Conservation (phyloP, 2,113 vertebrate genomes). For the Sclerurus mexicanus region DNA sequence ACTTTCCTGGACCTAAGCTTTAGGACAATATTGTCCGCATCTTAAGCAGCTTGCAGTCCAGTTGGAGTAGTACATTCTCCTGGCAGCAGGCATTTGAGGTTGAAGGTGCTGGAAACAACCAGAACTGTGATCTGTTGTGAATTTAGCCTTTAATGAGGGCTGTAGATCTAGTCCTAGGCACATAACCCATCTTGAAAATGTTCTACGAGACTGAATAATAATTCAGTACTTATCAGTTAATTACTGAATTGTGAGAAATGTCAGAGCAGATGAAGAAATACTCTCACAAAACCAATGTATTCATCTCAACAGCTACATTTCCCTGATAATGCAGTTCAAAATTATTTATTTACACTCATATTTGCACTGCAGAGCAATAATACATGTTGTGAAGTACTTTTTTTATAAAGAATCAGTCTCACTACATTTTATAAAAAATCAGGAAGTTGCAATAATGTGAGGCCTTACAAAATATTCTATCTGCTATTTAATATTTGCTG, state of each 20-base stretch:
- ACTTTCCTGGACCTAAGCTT: background rate
- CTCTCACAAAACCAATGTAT: slow-evolving; percentile 4
- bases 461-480: background rate
- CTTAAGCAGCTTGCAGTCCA: background rate
- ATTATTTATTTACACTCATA: slow-evolving; percentile 47
- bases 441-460: slow-evolving; percentile 1
- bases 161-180: background rate
- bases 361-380: slow-evolving; percentile 12
- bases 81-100: background rate
- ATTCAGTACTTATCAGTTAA: slow-evolving; percentile 34
- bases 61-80: background rate
- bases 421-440: slow-evolving; percentile 20
- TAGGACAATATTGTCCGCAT: background rate
- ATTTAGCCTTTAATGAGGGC: background rate
- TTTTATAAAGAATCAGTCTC: background rate
- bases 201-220: slow-evolving; percentile 17
- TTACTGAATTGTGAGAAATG: slow-evolving; percentile 14
- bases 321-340: slow-evolving; percentile 35
- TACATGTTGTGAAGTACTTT: background rate
- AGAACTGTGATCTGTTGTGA: background rate
- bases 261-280: slow-evolving; percentile 17
- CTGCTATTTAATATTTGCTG: slow-evolving; percentile 17
- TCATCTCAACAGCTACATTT: slow-evolving; percentile 40
- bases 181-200: background rate
- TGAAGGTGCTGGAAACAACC: background rate